Evolutionary conservation across 2,888 invertebrate genomes (phyloP).

Genomic region (Melangyna quadrimaculata): DNA sequence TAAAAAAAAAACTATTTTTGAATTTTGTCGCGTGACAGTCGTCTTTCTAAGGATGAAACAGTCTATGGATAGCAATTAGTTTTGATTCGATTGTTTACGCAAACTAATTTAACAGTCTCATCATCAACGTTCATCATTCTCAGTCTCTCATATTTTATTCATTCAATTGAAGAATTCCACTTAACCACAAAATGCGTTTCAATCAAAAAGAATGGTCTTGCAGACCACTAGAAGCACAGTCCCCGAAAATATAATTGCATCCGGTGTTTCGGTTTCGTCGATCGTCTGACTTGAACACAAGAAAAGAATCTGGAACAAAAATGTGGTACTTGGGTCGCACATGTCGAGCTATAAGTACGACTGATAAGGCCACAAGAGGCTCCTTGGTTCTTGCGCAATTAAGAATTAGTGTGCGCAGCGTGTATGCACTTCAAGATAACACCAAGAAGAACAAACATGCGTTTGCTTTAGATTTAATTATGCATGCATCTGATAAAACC

Average conservation of each 20-base stretch:
- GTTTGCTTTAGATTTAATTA: conserved; percentile 66
- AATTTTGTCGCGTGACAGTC: conserved; percentile 65
- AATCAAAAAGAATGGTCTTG: conserved; percentile 32
- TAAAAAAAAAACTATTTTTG: conserved; percentile 19
- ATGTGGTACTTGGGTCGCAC: conserved; percentile 49
- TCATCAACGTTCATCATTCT: conserved; percentile 31
- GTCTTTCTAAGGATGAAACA: conserved; percentile 15
- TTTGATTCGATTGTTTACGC: conserved; percentile 67
- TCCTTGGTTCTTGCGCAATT: conserved; percentile 56
- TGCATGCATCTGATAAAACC: conserved; percentile 72
- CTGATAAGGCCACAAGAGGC: conserved; percentile 61
- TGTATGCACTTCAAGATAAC: conserved; percentile 52
- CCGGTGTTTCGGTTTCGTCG: conserved; percentile 30
- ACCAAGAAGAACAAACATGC: conserved; percentile 61
- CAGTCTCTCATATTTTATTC: conserved; percentile 21
- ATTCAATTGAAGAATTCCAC: conserved; percentile 64
- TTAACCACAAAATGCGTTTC: conserved; percentile 58
- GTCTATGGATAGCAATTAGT: conserved; percentile 55
- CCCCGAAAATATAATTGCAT: conserved; percentile 58
- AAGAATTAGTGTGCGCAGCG: conserved; percentile 59
- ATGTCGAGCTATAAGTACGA: conserved; percentile 40
- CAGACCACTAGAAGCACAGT: conserved; percentile 18
- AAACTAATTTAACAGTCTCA: conserved; percentile 65
- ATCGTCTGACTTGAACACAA: conserved; percentile 33
- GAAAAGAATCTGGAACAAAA: conserved; percentile 52